Base-by-base conservation (phyloP, 2,113 vertebrate genomes). In the Stomatorhinus ivindoensis region DNA sequence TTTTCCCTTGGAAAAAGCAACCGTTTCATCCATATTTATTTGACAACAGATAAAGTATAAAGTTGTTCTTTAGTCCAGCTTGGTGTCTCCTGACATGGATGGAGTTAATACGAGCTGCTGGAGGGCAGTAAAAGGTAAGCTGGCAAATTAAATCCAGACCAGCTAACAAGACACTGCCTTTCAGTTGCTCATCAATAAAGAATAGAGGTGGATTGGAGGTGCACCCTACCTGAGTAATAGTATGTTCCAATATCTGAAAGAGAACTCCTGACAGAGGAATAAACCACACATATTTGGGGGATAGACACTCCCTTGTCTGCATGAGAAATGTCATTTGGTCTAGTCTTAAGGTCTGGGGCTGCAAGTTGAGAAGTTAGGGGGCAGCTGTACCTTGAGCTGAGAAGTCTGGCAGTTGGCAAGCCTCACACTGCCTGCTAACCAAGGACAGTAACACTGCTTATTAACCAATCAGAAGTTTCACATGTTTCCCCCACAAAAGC, bases 81-180 rank as follows among this genome's bases (percentile, higher is more conserved):
- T 51, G n/a, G 47, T 86, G 24, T 86, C 46, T 31, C 19, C 84
- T 50, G 47, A n/a, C 21, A n/a, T 2, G 42, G n/a, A 17, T 4
- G 1, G 47, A 21, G 47, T 51, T 88, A 4, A 17, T n/a, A 69
- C 86, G 91, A 90, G 58, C 90, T 93, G 93, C 76, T 91, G 90
- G 93, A 92, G 93, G 93, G 95, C 95, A 95, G 95, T 88, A 93
- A 89, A 94, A 93, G 90, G 94, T 95, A 93, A 95, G 94, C 95
- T 95, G 95, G 93, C 53, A 90, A 88, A 55, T 46, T 86, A 90
- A 90, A 89, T 83, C 93, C 94, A 94, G 55, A 87, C 94, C 95
- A 97, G 96, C 96, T 96, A 96, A 96, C 95, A 93, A 89, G 95
- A 96, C 94, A 96, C 95, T 97, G 95, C 96, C 95, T 95, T n/a